Conservation (phyloP, 2,113 vertebrate species). For the Falco punctatus region DNA sequence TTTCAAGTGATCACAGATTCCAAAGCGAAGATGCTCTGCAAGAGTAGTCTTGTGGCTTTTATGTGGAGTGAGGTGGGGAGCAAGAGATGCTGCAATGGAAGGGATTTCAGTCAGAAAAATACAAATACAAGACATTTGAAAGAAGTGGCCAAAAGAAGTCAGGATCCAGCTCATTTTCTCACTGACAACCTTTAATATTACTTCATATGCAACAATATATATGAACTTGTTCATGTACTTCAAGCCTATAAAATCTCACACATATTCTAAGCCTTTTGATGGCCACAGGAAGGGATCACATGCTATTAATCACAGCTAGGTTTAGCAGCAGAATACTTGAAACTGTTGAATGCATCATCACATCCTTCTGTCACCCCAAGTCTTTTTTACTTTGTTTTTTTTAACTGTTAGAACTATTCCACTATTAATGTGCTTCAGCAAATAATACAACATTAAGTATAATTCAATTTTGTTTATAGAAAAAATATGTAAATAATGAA, state of each 20-base stretch:
- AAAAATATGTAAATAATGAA: not conserved
- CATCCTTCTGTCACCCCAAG: rapidly evolving
- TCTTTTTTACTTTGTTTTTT: not conserved
- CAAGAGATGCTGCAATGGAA: not conserved
- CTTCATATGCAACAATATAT: not conserved
- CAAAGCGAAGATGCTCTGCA: not conserved
- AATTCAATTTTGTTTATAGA: not conserved
- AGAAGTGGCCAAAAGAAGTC: not conserved
- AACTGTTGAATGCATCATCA: not conserved
- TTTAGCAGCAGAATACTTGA: not conserved
- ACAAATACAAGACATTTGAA: not conserved
- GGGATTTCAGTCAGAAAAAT: not conserved
- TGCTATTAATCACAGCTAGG: not conserved
- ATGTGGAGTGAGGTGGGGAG: not conserved
- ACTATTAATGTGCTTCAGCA: not conserved
- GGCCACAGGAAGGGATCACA: not conserved
- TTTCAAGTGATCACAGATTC: not conserved
- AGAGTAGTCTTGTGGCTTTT: not conserved
- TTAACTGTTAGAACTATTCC: not conserved
- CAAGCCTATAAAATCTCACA: not conserved
- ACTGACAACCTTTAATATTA: not conserved
- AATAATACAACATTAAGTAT: not conserved
- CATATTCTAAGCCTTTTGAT: not conserved
- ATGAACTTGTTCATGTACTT: not conserved
- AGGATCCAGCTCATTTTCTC: not conserved